Evolutionary conservation across 1,140 invertebrate species (phyloP), one percentile per base, ranked within the genome.

Genomic region (Megalonaias nervosa): DNA sequence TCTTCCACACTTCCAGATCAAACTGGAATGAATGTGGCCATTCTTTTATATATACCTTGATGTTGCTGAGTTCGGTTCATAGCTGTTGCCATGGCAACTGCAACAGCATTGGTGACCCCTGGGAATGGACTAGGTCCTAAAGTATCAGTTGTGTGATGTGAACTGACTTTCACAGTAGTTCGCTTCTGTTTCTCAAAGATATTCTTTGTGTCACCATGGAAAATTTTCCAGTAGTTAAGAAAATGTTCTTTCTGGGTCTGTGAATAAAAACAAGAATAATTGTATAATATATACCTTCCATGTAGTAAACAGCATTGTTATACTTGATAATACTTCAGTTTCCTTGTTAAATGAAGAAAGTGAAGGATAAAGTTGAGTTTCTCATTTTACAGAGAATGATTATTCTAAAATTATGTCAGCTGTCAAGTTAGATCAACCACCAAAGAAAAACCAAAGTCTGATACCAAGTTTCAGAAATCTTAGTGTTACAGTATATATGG

Each of bases 171-270:
- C 57, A 89, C 67, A 23, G 77, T n/a, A 15, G 79, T 76, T 71
- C 89, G 88, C 71, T 85, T 87, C 62, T 85, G 86, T 59, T 92
- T 92, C 66, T 95, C 94, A 85, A 97, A 97, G 6, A 97, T 94
- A 87, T 96, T 94, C 14, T 94, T 94, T 56, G 92, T 92, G 85
- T 97, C 96, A 79, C 95, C 95, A 55, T 96, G 91, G 12, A 95
- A 92, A 75, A 95, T 94, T 85, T 94, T 95, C 23, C 95, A 90
- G 62, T 96, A 93, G 85, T 95, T 95, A 0, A 96, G 89, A 87
- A 95, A 97, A 67, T 95, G 94, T 80, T 96, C 95, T 89, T 97
- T 97, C 85, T 96, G 95, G 75, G 93, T 93, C 81, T 94, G 91
- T 26, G 83, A 82, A 68, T 57, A 66, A 72, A 31, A 81, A 67